Evolutionary conservation across 2,797 vertebrate genomes (phyloP).

Genomic region (Sebastes minor): DNA sequence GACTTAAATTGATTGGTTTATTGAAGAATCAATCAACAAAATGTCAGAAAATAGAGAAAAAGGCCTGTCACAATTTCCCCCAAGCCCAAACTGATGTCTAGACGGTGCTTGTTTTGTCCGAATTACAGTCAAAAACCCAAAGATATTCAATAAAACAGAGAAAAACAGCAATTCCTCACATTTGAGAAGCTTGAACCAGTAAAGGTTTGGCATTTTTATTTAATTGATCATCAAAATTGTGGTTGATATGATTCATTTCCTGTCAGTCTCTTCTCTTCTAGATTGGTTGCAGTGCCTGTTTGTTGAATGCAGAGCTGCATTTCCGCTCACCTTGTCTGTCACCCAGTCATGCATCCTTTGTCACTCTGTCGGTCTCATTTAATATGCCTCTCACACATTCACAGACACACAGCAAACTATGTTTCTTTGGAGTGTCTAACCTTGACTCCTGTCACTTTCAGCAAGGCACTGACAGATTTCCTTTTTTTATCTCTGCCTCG

Average conservation of each 20-base stretch:
- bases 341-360: slow-evolving; percentile 46
- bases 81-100: background rate
- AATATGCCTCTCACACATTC: slow-evolving; percentile 51
- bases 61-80: background rate
- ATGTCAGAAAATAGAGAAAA: background rate
- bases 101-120: background rate
- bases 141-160: background rate
- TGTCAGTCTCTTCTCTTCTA: background rate
- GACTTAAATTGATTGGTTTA: background rate
- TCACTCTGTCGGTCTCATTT: slow-evolving; percentile 38
- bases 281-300: background rate
- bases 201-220: background rate
- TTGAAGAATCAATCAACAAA: background rate
- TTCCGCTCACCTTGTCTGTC: slow-evolving; percentile 41
- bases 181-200: background rate
- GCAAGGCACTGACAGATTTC: slow-evolving; percentile 24
- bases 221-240: background rate
- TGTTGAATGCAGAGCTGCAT: slow-evolving; percentile 27
- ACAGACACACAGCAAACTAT: background rate
- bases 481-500: background rate
- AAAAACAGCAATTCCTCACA: background rate
- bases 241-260: background rate
- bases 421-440: slow-evolving; percentile 35
- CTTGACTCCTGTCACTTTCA: slow-evolving; percentile 45
- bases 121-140: background rate